Evolutionary conservation across 2,113 vertebrate genomes (phyloP).

Genomic region (Elanoides forficatus): DNA sequence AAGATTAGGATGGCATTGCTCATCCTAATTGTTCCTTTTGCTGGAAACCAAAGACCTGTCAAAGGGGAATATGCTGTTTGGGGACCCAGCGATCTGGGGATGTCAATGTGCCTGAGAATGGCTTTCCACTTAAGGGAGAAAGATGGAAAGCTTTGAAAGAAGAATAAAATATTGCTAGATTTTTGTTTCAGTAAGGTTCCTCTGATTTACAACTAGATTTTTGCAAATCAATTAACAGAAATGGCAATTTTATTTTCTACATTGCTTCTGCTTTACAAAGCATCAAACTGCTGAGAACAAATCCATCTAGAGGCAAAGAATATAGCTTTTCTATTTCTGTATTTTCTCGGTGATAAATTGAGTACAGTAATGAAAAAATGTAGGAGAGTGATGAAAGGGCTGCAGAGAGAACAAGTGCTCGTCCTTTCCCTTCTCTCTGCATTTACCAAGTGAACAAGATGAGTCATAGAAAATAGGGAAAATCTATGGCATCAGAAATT

Average conservation of each 20-base stretch:
- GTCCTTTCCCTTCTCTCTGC: slow-evolving; percentile 3
- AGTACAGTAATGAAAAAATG: slow-evolving; percentile 44
- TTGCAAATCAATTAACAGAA: slow-evolving; percentile 29
- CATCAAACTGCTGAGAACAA: neutral
- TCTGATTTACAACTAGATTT: neutral
- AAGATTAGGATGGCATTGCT: neutral
- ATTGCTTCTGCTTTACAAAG: slow-evolving; percentile 10
- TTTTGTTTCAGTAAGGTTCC: neutral
- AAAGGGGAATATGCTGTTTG: neutral
- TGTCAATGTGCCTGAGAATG: neutral
- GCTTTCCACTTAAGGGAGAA: neutral
- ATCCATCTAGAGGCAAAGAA: neutral
- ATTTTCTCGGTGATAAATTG: slow-evolving; percentile 49
- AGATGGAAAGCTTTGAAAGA: neutral
- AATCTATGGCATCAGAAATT: slow-evolving; percentile 34
- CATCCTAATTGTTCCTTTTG: neutral
- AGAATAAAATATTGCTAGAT: neutral
- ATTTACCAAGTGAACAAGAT: slow-evolving; percentile 11
- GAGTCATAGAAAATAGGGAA: slow-evolving; percentile 29
- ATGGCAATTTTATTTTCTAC: slow-evolving; percentile 15
- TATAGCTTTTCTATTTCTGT: neutral
- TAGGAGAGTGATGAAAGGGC: slow-evolving; percentile 39
- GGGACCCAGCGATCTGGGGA: neutral
- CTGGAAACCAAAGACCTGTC: neutral
- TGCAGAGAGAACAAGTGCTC: slow-evolving; percentile 26